phyloP scores from a whole-genome alignment of 2,113 vertebrate genomes.

The Gasterosteus nipponicus region DNA sequence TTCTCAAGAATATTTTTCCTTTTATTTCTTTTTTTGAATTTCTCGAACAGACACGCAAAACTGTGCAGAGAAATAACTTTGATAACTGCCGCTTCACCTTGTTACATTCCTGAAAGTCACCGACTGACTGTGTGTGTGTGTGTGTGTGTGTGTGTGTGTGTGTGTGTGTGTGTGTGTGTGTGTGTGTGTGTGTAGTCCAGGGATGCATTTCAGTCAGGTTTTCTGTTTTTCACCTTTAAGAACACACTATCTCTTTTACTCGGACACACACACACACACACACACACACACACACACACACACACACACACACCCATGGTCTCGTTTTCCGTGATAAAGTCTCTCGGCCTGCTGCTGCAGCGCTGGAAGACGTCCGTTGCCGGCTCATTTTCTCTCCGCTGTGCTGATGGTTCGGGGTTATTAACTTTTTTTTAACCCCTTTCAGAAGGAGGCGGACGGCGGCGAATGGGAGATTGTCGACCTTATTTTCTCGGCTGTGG shows the following conservation, averaged over 20 bases:
- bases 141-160: constrained; percentile 3
- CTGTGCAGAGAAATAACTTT: not conserved
- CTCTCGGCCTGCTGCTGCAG: constrained; percentile 1
- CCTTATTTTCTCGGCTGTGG: not conserved
- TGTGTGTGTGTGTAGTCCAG: constrained; percentile 9
- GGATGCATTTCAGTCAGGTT: constrained; percentile 33
- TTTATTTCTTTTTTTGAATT: no score
- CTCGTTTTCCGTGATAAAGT: not conserved
- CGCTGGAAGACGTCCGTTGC: constrained; percentile 28
- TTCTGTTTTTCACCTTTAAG: constrained; percentile 11
- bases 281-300: constrained; percentile 3
- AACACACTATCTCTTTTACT: not conserved
- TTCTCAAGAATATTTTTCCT: no score
- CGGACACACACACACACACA: constrained; percentile 15
- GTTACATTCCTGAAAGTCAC: constrained; percentile 20
- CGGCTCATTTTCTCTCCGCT: constrained; percentile 50
- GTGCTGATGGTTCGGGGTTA: constrained; percentile 43
- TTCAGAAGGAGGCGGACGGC: constrained; percentile 28
- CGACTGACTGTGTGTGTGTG: not conserved
- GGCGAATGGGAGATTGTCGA: not conserved
- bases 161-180: not conserved
- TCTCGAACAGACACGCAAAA: no score
- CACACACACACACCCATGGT: not conserved
- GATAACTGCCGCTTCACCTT: not conserved
- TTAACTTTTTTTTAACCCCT: constrained; percentile 54